Percentiles rank a stretch among this genome's conserved stretches.
Conservation (phyloP, 2,113 vertebrate genomes). For the Pithys albifrons region DNA sequence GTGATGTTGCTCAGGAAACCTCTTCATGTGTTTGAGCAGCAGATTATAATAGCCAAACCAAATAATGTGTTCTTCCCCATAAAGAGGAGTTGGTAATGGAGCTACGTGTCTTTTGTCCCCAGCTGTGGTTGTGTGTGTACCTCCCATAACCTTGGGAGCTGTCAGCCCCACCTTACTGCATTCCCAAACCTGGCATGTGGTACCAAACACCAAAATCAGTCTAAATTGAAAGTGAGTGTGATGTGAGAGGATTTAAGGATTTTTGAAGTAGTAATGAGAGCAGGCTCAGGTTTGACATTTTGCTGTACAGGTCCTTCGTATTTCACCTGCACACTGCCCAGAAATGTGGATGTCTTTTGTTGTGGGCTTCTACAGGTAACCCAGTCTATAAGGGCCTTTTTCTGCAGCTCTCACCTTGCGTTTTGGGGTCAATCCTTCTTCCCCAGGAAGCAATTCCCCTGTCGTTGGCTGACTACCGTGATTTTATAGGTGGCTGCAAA, state of each 20-base stretch:
- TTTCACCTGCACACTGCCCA: rapidly evolving
- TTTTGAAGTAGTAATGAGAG: background rate
- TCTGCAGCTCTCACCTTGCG: background rate
- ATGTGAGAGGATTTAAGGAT: background rate
- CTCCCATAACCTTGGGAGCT: background rate
- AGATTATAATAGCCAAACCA: background rate
- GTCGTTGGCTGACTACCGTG: background rate
- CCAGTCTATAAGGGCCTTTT: background rate
- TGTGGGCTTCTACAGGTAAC: background rate
- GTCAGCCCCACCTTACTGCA: background rate
- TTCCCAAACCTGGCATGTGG: background rate
- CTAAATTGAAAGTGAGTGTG: background rate
- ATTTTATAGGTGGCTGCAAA: background rate
- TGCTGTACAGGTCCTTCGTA: background rate
- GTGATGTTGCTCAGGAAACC: background rate
- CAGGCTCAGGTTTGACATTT: background rate
- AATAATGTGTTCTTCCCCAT: background rate
- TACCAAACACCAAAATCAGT: background rate
- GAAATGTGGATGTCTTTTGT: background rate
- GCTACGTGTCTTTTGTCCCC: background rate
- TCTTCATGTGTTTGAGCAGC: background rate
- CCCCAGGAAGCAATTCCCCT: background rate
- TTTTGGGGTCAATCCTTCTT: background rate
- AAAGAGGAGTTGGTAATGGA: background rate
- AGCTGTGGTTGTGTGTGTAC: background rate